Conservation (phyloP, 1,140 invertebrate genomes). For the Oncopeltus fasciatus region DNA sequence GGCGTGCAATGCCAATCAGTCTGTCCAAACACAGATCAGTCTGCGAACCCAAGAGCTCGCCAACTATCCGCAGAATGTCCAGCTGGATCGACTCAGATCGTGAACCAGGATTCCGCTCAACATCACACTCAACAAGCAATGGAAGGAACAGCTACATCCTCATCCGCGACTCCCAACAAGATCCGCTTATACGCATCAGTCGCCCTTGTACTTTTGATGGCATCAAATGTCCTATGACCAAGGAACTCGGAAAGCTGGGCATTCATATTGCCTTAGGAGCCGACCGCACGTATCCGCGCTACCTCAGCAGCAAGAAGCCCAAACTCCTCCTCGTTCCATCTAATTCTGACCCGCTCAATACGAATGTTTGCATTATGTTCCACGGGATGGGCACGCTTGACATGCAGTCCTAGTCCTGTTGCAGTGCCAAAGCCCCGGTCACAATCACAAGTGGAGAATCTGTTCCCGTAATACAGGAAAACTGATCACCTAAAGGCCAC, state of each 20-base stretch:
- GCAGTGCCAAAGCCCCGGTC: neutral
- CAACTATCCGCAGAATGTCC: neutral
- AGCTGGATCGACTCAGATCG: neutral
- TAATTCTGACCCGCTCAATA: neutral
- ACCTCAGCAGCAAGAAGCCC: neutral
- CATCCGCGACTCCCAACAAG: neutral
- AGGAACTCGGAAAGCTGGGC: neutral
- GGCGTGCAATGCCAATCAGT: neutral
- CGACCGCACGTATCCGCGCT: neutral
- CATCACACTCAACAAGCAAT: neutral
- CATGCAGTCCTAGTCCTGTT: neutral
- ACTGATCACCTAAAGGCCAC: no score
- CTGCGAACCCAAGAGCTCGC: neutral
- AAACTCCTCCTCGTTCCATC: neutral
- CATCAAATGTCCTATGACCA: neutral
- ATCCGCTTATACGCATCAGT: neutral
- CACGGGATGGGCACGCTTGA: neutral
- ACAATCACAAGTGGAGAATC: no score
- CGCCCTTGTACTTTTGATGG: neutral
- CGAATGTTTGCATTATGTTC: neutral
- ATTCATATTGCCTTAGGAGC: neutral
- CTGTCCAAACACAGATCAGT: neutral
- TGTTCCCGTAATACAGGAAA: no score
- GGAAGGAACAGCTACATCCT: neutral
- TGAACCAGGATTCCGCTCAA: neutral